A percentile compares a stretch with the other conserved stretches of the same genome.
Evolutionary conservation across 2,797 vertebrate species (phyloP).

Genomic region (Lophura swinhoii): DNA sequence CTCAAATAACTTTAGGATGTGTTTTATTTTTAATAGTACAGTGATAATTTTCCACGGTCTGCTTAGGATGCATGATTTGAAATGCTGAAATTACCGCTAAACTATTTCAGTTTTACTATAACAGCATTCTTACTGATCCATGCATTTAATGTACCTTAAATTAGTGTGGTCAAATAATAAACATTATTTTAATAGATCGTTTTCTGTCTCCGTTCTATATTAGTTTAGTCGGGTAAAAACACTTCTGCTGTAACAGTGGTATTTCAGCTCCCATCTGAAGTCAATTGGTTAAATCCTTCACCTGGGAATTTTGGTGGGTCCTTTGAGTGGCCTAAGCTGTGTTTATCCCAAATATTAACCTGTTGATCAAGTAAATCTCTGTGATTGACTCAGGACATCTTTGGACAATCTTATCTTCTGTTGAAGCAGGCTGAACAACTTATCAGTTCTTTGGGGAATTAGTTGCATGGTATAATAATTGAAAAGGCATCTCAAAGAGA

Average conservation of each 20-base stretch:
- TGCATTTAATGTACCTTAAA: not conserved
- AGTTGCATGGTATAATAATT: not conserved
- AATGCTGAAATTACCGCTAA: constrained; percentile 27
- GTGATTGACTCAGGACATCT: not conserved
- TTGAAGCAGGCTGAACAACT: not conserved
- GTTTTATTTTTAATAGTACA: constrained; percentile 45
- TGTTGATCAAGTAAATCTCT: not conserved
- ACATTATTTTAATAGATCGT: not conserved
- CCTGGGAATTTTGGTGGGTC: not conserved
- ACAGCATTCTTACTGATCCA: not conserved
- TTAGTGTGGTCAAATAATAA: not conserved
- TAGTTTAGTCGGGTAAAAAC: not conserved
- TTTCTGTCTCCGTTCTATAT: not conserved
- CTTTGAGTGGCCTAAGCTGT: not conserved
- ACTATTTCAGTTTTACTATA: constrained; percentile 12
- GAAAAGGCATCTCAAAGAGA: not conserved
- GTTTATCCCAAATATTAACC: not conserved
- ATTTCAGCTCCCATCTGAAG: not conserved
- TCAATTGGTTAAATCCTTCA: not conserved
- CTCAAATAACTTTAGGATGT: not conserved
- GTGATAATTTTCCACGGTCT: constrained; percentile 30
- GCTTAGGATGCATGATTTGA: not conserved
- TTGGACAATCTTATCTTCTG: not conserved
- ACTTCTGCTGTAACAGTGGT: rapidly evolving
- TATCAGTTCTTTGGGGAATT: not conserved